Percentiles rank a stretch among this genome's conserved stretches.
phyloP scores from a whole-genome alignment of 1,140 invertebrate species.

The Acyrthosiphon pisum region DNA sequence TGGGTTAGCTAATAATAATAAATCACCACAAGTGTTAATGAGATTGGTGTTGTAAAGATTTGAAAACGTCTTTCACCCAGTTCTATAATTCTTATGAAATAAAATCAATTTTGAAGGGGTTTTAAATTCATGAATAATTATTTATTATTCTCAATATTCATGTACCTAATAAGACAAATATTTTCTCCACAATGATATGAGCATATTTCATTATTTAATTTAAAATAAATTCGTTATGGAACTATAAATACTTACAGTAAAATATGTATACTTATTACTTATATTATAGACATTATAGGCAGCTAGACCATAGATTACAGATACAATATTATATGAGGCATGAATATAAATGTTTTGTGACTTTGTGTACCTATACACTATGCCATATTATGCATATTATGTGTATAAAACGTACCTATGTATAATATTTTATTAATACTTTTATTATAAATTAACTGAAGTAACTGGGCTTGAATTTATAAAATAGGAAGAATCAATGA shows the following conservation, averaged over 20 bases:
- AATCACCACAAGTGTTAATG: conserved; percentile 11
- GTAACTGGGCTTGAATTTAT: not conserved
- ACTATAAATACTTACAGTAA: too few relatives aligned
- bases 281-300: too few relatives aligned
- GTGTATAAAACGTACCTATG: too few relatives aligned
- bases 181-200: not conserved
- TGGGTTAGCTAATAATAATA: not conserved
- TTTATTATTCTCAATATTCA: not conserved
- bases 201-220: not conserved
- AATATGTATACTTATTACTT: too few relatives aligned
- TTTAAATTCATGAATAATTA: not conserved
- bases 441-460: not conserved
- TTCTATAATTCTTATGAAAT: conserved; percentile 5
- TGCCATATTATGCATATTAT: not conserved
- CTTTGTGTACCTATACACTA: not conserved
- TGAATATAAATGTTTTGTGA: not conserved
- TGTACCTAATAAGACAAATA: not conserved
- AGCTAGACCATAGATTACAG: too few relatives aligned
- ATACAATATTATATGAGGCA: not conserved
- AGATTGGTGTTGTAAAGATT: not conserved
- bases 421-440: too few relatives aligned
- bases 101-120: not conserved
- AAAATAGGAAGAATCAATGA: not conserved
- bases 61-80: not conserved
- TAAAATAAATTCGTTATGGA: not conserved